These are phyloP conservation scores for Melitaea athalia DNA, from an alignment of 2,888 invertebrate species.

Conservation along the genomic window DNA sequence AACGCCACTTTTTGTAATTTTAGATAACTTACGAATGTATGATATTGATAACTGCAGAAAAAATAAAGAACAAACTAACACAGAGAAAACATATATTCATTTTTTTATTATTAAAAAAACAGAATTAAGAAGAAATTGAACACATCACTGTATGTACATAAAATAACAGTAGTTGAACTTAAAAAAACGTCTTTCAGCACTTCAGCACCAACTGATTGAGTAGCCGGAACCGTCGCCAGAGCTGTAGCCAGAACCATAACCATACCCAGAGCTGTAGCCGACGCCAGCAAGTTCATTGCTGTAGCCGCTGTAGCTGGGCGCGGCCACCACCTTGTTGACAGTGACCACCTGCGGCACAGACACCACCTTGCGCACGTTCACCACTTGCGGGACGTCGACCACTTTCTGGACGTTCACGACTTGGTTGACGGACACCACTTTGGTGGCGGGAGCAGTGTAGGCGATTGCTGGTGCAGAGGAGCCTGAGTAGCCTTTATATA, in stretches of 20 bases:
- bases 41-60: too few species aligned
- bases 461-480: slow-evolving; percentile 28
- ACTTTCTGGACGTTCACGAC: slow-evolving; percentile 53
- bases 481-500: neutral
- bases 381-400: slow-evolving; percentile 53
- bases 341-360: slow-evolving; percentile 60
- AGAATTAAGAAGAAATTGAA: neutral
- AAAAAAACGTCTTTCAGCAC: neutral
- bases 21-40: too few species aligned
- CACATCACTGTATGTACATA: neutral
- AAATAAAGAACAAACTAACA: neutral
- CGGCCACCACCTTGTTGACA: slow-evolving; percentile 59
- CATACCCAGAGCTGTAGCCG: slow-evolving; percentile 32
- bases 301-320: slow-evolving; percentile 44
- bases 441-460: slow-evolving; percentile 41
- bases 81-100: neutral
- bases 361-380: slow-evolving; percentile 56
- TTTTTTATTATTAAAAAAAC: neutral
- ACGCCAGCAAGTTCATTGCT: slow-evolving; percentile 37
- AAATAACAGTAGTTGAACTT: slow-evolving; percentile 4
- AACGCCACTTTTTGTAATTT: too few species aligned
- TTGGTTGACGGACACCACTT: slow-evolving; percentile 52
- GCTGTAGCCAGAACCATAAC: slow-evolving; percentile 35
- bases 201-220: slow-evolving; percentile 42
- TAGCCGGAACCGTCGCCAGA: slow-evolving; percentile 37